phyloP scores from a whole-genome alignment of 2,888 invertebrate species.

The Drosophila hamatofila region DNA sequence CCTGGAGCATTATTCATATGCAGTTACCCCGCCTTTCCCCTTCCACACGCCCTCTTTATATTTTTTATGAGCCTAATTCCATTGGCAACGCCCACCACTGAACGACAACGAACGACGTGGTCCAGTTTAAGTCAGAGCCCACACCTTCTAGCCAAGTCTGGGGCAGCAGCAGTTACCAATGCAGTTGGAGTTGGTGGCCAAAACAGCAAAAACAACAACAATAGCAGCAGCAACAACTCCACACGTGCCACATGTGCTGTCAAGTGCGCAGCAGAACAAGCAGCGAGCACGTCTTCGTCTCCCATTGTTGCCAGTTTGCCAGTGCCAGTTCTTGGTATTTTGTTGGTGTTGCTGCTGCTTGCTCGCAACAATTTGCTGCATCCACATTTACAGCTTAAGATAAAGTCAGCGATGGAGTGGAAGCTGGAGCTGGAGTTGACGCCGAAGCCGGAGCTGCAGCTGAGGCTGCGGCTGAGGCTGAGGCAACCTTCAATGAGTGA shows the following conservation, averaged over 20 bases:
- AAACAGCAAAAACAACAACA: conserved; percentile 38
- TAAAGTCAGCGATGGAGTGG: conserved; percentile 34
- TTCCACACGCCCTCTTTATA: conserved; percentile 17
- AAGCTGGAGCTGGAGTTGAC: conserved; percentile 11
- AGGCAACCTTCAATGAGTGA: conserved; percentile 66
- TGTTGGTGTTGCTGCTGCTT: conserved; percentile 27
- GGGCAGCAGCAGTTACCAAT: conserved; percentile 15
- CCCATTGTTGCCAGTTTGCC: conserved; percentile 45
- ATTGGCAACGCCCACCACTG: conserved; percentile 34
- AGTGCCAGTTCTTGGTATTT: conserved; percentile 58
- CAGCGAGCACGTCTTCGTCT: conserved; percentile 52
- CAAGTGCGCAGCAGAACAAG: conserved; percentile 69
- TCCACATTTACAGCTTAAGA: conserved; percentile 55
- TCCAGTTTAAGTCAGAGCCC: conserved; percentile 40
- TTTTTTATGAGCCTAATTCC: conserved; percentile 10
- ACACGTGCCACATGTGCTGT: conserved; percentile 81
- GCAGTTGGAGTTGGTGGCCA: conserved; percentile 21
- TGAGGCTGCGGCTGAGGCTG: conserved; percentile 13
- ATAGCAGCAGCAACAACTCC: conserved; percentile 39
- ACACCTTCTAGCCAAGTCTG: conserved; percentile 21
- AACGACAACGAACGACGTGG: conserved; percentile 21
- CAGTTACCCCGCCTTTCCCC: conserved; percentile 13
- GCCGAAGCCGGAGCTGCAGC: conserved; percentile 2
- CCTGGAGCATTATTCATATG: conserved; percentile 41
- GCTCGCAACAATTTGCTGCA: conserved; percentile 74